Evolutionary conservation across 1,140 invertebrate genomes (phyloP).

Genomic region (Lethocerus indicus): DNA sequence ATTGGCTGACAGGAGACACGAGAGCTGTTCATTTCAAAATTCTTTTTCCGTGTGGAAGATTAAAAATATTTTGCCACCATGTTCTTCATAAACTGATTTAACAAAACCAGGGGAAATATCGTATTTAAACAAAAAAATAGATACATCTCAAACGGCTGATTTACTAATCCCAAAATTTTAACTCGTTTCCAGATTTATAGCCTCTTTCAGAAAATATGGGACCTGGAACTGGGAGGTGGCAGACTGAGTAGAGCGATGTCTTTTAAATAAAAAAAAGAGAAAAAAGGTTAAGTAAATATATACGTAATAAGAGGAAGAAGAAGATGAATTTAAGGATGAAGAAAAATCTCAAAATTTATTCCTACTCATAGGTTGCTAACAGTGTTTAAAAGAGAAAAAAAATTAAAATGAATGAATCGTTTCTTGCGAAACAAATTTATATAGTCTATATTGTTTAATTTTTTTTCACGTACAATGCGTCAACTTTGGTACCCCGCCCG

Average conservation of each 20-base stretch:
- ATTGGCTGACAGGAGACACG: not conserved
- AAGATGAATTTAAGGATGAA: constrained; percentile 3
- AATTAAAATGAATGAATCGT: too few relatives aligned
- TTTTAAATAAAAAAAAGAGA: too few relatives aligned
- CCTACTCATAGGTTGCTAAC: constrained; percentile 1
- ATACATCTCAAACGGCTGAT: too few relatives aligned
- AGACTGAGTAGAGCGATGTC: constrained; percentile 7
- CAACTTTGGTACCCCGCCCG: too few relatives aligned
- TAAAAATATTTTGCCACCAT: not conserved
- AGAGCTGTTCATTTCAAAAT: not conserved
- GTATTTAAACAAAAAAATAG: not conserved
- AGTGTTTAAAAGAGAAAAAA: too few relatives aligned
- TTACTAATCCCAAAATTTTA: not conserved
- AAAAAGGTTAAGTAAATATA: constrained; percentile 1
- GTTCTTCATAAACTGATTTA: not conserved
- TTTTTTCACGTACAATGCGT: too few relatives aligned
- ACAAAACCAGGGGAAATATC: not conserved
- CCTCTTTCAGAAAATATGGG: constrained; percentile 1
- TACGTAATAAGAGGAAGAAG: not conserved
- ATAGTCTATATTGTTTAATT: too few relatives aligned
- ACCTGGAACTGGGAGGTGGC: constrained; percentile 6
- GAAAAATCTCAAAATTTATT: not conserved
- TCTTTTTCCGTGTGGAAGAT: not conserved
- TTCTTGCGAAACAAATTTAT: too few relatives aligned
- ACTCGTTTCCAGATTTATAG: constrained; percentile 11